Conservation (phyloP, 2,797 vertebrate species). For the Adrianichthys oophorus region DNA sequence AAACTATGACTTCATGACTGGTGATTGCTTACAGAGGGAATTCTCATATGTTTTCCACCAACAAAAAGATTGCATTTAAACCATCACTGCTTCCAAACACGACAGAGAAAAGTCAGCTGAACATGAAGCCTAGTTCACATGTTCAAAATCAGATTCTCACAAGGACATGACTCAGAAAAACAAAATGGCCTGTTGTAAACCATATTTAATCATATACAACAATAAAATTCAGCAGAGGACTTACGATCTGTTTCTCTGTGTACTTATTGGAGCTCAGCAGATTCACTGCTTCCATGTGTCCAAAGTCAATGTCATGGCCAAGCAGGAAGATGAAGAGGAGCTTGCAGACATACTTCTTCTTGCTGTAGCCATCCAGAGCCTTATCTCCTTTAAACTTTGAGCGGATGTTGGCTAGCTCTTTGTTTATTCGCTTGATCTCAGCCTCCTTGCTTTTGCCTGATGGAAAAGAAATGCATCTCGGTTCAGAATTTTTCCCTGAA, state of each 20-base stretch:
- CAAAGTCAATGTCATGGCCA: slow-evolving; percentile 91
- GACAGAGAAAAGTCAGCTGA: too few relatives aligned
- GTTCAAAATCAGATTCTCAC: too few relatives aligned
- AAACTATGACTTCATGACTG: too few relatives aligned
- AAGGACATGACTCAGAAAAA: too few relatives aligned
- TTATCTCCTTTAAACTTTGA: slow-evolving; percentile 87
- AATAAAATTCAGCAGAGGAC: slow-evolving; percentile 30
- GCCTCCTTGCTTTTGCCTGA: slow-evolving; percentile 94
- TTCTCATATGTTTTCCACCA: too few relatives aligned
- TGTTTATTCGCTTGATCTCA: slow-evolving; percentile 92
- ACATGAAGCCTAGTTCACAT: too few relatives aligned
- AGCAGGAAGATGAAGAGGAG: slow-evolving; percentile 91
- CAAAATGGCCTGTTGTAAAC: too few relatives aligned
- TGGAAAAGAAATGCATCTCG: slow-evolving; percentile 7
- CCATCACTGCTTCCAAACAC: too few relatives aligned
- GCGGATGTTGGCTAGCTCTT: slow-evolving; percentile 92
- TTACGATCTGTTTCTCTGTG: slow-evolving; percentile 93
- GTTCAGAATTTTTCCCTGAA: not conserved
- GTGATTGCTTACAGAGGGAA: too few relatives aligned
- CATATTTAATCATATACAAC: not conserved
- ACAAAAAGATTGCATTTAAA: too few relatives aligned
- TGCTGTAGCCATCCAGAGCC: slow-evolving; percentile 80
- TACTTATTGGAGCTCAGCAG: slow-evolving; percentile 93
- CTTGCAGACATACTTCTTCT: slow-evolving; percentile 93
- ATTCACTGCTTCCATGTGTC: slow-evolving; percentile 93